These are phyloP conservation scores for Oncopodura yosiiana DNA, from an alignment of 1,140 invertebrate genomes.

Conservation along the genomic window DNA sequence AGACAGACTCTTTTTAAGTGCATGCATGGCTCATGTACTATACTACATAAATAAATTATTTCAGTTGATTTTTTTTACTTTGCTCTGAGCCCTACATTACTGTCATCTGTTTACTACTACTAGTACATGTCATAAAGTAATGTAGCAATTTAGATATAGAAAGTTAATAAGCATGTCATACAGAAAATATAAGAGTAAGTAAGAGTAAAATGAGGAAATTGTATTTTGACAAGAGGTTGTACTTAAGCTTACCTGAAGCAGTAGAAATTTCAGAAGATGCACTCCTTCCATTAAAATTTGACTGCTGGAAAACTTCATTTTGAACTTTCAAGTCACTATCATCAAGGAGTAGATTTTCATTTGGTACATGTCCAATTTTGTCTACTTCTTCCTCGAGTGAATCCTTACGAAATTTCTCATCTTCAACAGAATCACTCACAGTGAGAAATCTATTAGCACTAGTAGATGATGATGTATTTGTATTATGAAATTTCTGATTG, in stretches of 20 bases:
- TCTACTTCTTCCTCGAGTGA: constrained; percentile 14
- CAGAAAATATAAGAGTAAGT: not conserved
- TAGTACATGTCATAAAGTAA: too few relatives aligned
- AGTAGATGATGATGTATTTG: not conserved
- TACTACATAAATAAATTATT: too few relatives aligned
- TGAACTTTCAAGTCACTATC: constrained; percentile 15
- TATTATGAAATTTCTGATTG: not conserved
- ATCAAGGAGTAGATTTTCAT: not conserved
- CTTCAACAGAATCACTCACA: not conserved
- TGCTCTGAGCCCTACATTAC: too few relatives aligned
- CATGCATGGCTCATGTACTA: too few relatives aligned
- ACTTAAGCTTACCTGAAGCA: not conserved
- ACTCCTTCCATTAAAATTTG: not conserved
- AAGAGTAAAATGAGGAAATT: not conserved
- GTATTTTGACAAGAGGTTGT: not conserved
- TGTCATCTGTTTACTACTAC: too few relatives aligned
- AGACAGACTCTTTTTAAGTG: too few relatives aligned
- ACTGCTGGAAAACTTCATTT: constrained; percentile 21
- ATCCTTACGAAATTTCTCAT: constrained; percentile 9
- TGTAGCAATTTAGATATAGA: too few relatives aligned
- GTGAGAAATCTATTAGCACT: not conserved
- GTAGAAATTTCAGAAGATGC: not conserved
- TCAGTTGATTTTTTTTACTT: too few relatives aligned
- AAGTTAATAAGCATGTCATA: too few relatives aligned
- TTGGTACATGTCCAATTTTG: constrained; percentile 1